Percentiles rank a stretch among this genome's conserved stretches.
Evolutionary conservation across 2,888 invertebrate species (phyloP).

Genomic region (Thymelicus lineola): DNA sequence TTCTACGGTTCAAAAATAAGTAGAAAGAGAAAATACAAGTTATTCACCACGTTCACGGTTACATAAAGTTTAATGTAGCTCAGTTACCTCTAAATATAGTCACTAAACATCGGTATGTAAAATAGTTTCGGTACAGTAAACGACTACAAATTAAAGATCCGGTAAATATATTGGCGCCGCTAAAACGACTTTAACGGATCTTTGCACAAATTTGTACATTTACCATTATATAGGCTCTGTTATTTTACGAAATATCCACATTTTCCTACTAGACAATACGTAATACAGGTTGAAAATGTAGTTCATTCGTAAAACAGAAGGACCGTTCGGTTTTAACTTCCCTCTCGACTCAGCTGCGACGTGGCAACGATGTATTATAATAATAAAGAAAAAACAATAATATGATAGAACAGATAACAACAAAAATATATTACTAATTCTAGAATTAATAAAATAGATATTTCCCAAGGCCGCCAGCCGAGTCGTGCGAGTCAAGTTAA

Average conservation of each 20-base stretch:
- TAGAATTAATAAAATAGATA: conserved; percentile 61
- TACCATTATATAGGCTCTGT: conserved; percentile 56
- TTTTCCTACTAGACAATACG: conserved; percentile 47
- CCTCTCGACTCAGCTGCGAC: conserved; percentile 55
- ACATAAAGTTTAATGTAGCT: conserved; percentile 72
- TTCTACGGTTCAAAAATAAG: conserved; percentile 75
- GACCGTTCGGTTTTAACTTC: conserved; percentile 52
- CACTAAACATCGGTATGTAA: conserved; percentile 83
- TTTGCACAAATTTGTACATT: conserved; percentile 54
- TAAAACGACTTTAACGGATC: conserved; percentile 42
- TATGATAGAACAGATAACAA: conserved; percentile 76
- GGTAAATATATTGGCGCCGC: conserved; percentile 43
- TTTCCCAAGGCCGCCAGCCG: conserved; percentile 62
- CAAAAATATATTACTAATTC: conserved; percentile 79
- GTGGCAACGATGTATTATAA: conserved; percentile 58
- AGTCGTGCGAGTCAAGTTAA: conserved; percentile 57
- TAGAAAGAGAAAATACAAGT: conserved; percentile 65
- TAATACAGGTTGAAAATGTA: conserved; percentile 51
- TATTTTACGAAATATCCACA: conserved; percentile 61
- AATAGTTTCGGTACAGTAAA: conserved; percentile 72
- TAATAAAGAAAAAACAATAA: conserved; percentile 65
- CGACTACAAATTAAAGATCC: conserved; percentile 57
- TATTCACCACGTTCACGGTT: conserved; percentile 57
- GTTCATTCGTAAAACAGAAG: conserved; percentile 59
- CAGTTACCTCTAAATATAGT: conserved; percentile 71